Evolutionary conservation across 2,888 invertebrate species (phyloP), one percentile per base, ranked within the genome.

Genomic region (Noctua comes): DNA sequence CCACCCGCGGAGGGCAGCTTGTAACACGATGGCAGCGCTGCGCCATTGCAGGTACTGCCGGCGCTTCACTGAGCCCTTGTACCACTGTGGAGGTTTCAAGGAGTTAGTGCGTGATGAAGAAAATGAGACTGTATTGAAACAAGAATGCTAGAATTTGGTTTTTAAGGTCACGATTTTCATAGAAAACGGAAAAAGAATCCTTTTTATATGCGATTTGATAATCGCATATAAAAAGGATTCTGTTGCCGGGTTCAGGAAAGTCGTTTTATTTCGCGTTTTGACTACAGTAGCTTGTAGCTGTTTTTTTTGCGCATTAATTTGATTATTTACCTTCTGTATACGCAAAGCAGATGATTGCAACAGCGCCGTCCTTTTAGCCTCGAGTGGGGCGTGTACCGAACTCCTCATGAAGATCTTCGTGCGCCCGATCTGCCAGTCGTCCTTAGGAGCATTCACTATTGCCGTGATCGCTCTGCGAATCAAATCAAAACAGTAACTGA

Each of bases 351-450:
- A 98, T 1, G 97, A 96, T 75, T 97, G 97, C 48, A 98, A 95
- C 72, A 98, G 96, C 80, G 97, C 97, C 79, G 98, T 98, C 74
- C 99, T 97, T 40, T 97, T 97, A 78, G 99, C 98, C 92, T 99
- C 99, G 0, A 99, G 95, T 0, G 98, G 98, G 85, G 98, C 98
- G 91, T 99, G 98, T 11, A 98, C 98, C 73, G 98, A 98, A 82
- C 98, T 97, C 48, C 99, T 96, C 91, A 99, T 97, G 93, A 99
- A 99, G 66, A 99, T 98, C 95, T 99, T 99, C 57, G 98, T 98
- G 94, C 98, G 98, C 1, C 99, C 99, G 82, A 99, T 97, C 95
- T 99, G 99, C 99, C 99, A 99, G 94, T 99, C 98, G 77, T 97
- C 97, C 74, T 97, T 96, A 1, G 98, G 97, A 59, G 98, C 97